Evolutionary conservation across 2,888 invertebrate genomes (phyloP).

Genomic region (Tetranychus piercei): DNA sequence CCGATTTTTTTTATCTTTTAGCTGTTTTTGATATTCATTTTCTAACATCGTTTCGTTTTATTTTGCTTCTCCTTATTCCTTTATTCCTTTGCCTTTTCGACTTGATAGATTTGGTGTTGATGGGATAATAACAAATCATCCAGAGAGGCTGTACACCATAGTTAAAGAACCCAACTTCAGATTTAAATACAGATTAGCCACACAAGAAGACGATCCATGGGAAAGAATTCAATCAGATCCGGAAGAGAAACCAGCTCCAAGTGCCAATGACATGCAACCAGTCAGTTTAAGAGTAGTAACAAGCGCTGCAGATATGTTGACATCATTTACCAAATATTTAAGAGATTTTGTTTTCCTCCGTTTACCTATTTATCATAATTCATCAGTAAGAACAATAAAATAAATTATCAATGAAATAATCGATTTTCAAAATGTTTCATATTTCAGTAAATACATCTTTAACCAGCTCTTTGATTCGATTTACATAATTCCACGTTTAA

Average conservation of each 20-base stretch:
- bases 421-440: too few species aligned
- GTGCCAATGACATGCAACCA: constrained; percentile 6
- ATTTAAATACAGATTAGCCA: constrained; percentile 16
- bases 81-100: too few species aligned
- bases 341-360: constrained; percentile 16
- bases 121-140: constrained; percentile 24
- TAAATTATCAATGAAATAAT: too few species aligned
- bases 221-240: neutral
- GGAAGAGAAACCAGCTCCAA: constrained; percentile 6
- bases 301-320: constrained; percentile 19
- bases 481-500: too few species aligned
- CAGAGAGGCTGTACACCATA: constrained; percentile 20
- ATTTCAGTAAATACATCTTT: too few species aligned
- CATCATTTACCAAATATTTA: constrained; percentile 18
- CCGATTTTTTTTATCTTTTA: neutral
- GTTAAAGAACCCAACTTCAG: constrained; percentile 18
- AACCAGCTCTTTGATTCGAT: too few species aligned
- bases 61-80: too few species aligned
- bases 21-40: too few species aligned
- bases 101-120: constrained; percentile 19
- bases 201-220: constrained; percentile 19
- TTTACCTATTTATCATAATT: constrained; percentile 7
- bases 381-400: neutral
- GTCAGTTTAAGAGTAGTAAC: constrained; percentile 15
- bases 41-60: too few species aligned